Conservation (phyloP, 2,888 invertebrate species). For the Amphimallon solstitiale region DNA sequence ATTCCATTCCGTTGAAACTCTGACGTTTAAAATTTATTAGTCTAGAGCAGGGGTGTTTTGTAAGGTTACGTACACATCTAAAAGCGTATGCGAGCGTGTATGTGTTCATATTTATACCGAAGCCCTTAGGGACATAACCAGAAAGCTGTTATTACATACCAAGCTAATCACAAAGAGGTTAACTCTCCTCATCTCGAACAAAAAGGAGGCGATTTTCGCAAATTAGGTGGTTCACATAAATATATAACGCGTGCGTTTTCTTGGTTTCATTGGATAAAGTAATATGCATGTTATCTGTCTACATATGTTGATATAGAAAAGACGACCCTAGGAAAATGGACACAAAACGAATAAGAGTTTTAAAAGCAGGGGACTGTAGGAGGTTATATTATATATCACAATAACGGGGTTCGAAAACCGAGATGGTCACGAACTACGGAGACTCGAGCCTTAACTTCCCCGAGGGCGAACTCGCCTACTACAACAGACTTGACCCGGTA, state of each 20-base stretch:
- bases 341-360: conserved; percentile 29
- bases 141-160: conserved; percentile 40
- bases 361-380: conserved; percentile 24
- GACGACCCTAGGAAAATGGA: conserved; percentile 19
- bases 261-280: conserved; percentile 25
- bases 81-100: background rate
- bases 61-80: conserved; percentile 7
- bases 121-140: conserved; percentile 35
- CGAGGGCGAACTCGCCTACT: conserved; percentile 32
- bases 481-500: conserved; percentile 20
- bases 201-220: conserved; percentile 28
- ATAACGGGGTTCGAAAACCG: conserved; percentile 37
- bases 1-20: conserved; percentile 24
- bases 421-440: conserved; percentile 35
- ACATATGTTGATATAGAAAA: background rate
- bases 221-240: conserved; percentile 19
- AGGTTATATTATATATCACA: conserved; percentile 38
- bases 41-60: conserved; percentile 36
- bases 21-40: conserved; percentile 37
- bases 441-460: conserved; percentile 26
- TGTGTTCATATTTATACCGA: conserved; percentile 21
- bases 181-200: conserved; percentile 22
- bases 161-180: conserved; percentile 34
- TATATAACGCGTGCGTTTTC: conserved; percentile 6
- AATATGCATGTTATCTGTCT: background rate